Evolutionary conservation across 2,113 vertebrate genomes (phyloP), one percentile per base, ranked within the genome.

Genomic region (Heteronetta atricapilla): DNA sequence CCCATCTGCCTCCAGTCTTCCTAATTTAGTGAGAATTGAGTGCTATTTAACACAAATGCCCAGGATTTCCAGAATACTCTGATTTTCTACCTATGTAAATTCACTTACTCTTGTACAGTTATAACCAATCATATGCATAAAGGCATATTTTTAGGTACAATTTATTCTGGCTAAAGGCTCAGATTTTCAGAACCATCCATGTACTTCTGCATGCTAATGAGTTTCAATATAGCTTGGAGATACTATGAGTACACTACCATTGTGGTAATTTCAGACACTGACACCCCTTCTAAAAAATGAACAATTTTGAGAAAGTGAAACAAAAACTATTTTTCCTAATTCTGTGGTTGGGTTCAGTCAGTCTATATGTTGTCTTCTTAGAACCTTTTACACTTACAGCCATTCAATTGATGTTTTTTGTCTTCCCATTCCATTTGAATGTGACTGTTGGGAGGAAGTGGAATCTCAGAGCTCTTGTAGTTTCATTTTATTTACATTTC

Each of bases 401-500:
- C 75, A 20, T 79, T 76, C 80, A 67, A 44, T 16, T 48, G 33
- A 23, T 67, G 20, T 1, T 0, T 48, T 79, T 83, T 83, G 28
- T 67, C 38, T 78, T 78, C n/a, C 60, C 11, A 6, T 50, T 76
- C 44, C 31, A 25, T 88, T 82, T 22, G 16, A 26, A 0, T 62
- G 55, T 77, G 74, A 34, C 38, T 50, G 29, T 2, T 70, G 53
- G 34, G 58, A 82, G 31, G 17, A 77, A 82, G 3, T 28, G 8
- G 8, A 74, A 74, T 70, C 22, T 79, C 48, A 36, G 17, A n/a
- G 22, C 20, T 76, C 48, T 0, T 0, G 52, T 89, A n/a, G 80
- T 87, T 86, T 91, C 15, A 34, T 69, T 90, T 73, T 59, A 76
- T 91, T 88, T 88, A 69, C 70, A 29, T 88, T 50, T 85, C 42